These are phyloP conservation scores for Brienomyrus brachyistius DNA, from an alignment of 2,113 vertebrate genomes.

Conservation along the genomic window DNA sequence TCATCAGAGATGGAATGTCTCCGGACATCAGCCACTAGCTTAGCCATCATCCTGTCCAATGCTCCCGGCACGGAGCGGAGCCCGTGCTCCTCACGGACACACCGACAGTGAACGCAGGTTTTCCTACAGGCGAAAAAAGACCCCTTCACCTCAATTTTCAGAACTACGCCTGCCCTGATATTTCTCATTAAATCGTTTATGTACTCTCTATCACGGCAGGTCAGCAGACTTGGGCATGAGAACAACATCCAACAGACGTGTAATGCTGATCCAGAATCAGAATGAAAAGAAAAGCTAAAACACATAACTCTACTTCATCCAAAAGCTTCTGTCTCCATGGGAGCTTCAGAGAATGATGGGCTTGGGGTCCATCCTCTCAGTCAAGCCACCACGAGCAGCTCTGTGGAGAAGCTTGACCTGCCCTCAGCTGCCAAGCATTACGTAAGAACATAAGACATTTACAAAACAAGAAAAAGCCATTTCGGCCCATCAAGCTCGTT, in stretches of 20 bases:
- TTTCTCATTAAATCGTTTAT: not conserved
- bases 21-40: conserved; percentile 77
- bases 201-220: not conserved
- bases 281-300: not conserved
- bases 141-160: not conserved
- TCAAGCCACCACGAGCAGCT: not conserved
- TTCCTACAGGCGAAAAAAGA: conserved; percentile 40
- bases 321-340: not conserved
- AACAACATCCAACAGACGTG: not conserved
- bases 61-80: conserved; percentile 43
- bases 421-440: not conserved
- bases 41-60: conserved; percentile 55
- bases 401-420: not conserved
- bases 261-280: not conserved
- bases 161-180: not conserved
- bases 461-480: no score
- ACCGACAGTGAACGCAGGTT: conserved; percentile 61
- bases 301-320: not conserved
- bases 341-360: not conserved
- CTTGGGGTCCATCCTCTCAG: not conserved
- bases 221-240: not conserved
- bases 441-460: no score
- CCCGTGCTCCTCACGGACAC: conserved; percentile 53
- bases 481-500: no score
- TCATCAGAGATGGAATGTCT: conserved; percentile 89